Percentiles rank a stretch among this genome's conserved stretches.
Evolutionary conservation across 2,888 invertebrate species (phyloP).

Genomic region (Perizoma affinitatum): DNA sequence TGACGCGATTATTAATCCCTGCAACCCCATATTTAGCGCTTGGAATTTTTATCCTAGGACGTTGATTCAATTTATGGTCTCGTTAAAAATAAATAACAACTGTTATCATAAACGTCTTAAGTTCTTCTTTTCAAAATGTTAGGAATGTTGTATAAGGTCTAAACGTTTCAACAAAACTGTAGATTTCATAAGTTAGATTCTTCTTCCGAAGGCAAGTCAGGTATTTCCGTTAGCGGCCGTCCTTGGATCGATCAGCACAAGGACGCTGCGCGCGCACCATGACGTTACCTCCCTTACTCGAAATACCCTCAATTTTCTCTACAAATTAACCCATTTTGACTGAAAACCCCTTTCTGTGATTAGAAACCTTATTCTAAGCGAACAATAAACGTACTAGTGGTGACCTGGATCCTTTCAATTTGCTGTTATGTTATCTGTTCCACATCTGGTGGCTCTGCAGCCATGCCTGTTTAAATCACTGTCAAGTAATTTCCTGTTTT

Average conservation of each 20-base stretch:
- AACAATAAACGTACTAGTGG: not conserved
- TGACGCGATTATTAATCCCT: too few relatives aligned
- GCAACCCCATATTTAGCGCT: too few relatives aligned
- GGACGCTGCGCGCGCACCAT: slow-evolving; percentile 73
- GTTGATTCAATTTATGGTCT: too few relatives aligned
- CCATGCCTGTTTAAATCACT: slow-evolving; percentile 14
- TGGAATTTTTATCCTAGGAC: too few relatives aligned
- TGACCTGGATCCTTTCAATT: not conserved
- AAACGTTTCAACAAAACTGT: not conserved
- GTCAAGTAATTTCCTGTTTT: slow-evolving; percentile 11
- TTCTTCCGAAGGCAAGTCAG: slow-evolving; percentile 19
- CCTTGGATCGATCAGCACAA: slow-evolving; percentile 76
- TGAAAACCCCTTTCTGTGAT: not conserved
- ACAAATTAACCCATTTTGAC: slow-evolving; percentile 1
- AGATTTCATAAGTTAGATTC: not conserved
- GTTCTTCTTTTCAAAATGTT: too few relatives aligned
- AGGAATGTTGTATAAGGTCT: too few relatives aligned
- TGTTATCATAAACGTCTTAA: too few relatives aligned
- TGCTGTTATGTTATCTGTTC: not conserved
- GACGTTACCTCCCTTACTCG: slow-evolving; percentile 39
- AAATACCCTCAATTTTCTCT: slow-evolving; percentile 39
- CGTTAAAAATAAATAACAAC: too few relatives aligned
- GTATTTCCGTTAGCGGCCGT: slow-evolving; percentile 53
- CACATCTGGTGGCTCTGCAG: slow-evolving; percentile 5
- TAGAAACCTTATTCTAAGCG: not conserved